Percentiles rank a stretch among this genome's conserved stretches.
Evolutionary conservation across 2,888 invertebrate species (phyloP).

Genomic region (Sussaba pulchella): DNA sequence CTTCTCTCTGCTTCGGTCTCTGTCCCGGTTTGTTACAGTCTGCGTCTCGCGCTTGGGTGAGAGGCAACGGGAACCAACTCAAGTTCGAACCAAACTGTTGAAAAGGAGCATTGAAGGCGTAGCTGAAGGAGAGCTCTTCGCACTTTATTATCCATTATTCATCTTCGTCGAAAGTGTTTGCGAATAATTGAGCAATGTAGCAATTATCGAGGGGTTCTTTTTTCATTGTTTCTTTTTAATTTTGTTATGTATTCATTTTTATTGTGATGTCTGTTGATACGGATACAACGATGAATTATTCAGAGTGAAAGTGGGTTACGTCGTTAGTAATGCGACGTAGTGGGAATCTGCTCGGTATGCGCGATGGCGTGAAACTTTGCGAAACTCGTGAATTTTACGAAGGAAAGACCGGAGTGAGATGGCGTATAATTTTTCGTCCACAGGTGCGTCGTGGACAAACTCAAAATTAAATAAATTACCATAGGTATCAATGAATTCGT

Average conservation of each 20-base stretch:
- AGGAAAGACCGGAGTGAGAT: not conserved
- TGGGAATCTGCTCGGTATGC: not conserved
- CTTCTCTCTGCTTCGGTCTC: not conserved
- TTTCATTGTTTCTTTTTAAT: not conserved
- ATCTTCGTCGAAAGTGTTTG: constrained; percentile 54
- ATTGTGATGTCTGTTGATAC: not conserved
- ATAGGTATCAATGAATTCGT: no score
- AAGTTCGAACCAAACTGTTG: constrained; percentile 50
- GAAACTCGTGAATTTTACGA: no score
- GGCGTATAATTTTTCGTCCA: not conserved
- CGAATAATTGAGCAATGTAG: constrained; percentile 47
- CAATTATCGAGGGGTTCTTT: constrained; percentile 37
- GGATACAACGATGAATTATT: constrained; percentile 22
- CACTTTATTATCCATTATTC: constrained; percentile 55
- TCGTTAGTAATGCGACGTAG: not conserved
- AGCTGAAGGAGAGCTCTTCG: constrained; percentile 14
- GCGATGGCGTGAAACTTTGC: not conserved
- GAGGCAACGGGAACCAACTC: constrained; percentile 26
- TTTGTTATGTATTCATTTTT: not conserved
- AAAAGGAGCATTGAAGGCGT: not conserved
- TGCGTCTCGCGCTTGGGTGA: not conserved
- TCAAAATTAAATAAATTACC: no score
- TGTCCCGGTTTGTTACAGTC: not conserved
- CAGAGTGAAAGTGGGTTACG: not conserved
- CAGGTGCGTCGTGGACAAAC: no score